phyloP scores from a whole-genome alignment of 1,140 invertebrate genomes.

The Pseudomyrmex concolor region DNA sequence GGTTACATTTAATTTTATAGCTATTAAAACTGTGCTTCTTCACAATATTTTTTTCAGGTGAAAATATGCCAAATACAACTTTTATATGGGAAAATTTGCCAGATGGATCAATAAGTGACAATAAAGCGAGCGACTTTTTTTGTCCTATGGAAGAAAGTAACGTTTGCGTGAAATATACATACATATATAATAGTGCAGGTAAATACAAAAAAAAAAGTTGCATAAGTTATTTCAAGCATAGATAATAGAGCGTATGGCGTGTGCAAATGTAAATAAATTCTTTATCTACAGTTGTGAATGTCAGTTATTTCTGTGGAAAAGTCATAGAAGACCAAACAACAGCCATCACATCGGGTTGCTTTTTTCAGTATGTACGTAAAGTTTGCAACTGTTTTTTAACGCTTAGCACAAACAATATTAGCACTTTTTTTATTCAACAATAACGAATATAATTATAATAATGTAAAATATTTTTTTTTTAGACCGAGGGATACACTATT shows the following conservation, averaged over 20 bases:
- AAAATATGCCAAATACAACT: constrained; percentile 59
- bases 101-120: neutral
- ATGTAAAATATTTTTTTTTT: constrained; percentile 43
- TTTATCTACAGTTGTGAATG: constrained; percentile 69
- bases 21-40: constrained; percentile 1
- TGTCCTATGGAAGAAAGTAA: constrained; percentile 48
- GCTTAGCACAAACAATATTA: constrained; percentile 13
- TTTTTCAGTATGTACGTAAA: constrained; percentile 66
- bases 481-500: constrained; percentile 70
- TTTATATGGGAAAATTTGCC: constrained; percentile 43
- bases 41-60: constrained; percentile 47
- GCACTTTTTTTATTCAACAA: neutral
- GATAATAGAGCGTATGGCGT: neutral
- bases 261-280: constrained; percentile 13
- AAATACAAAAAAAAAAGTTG: constrained; percentile 51
- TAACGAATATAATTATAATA: constrained; percentile 35
- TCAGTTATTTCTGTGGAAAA: constrained; percentile 74
- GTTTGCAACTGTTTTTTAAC: neutral
- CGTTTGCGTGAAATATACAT: constrained; percentile 75
- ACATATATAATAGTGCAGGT: constrained; percentile 68
- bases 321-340: constrained; percentile 62
- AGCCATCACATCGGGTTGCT: constrained; percentile 71
- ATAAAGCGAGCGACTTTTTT: neutral
- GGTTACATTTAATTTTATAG: neutral
- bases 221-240: neutral